Evolutionary conservation across 2,797 vertebrate genomes (phyloP).

Genomic region (Natrix natrix): DNA sequence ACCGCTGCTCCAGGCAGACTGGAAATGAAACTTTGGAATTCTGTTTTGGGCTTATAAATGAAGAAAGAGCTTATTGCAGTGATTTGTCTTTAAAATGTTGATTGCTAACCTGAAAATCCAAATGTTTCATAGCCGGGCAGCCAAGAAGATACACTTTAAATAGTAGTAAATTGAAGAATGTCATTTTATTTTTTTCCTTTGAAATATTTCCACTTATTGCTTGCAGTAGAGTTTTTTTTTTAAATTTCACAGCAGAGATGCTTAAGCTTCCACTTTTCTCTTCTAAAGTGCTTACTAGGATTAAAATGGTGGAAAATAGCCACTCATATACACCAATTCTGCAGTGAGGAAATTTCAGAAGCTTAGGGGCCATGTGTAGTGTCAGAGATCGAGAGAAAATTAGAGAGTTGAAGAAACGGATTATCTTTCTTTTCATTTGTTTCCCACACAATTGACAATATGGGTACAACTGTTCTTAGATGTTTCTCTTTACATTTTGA

Average conservation of each 20-base stretch:
- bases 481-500: background rate
- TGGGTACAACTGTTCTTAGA: background rate
- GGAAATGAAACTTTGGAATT: background rate
- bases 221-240: background rate
- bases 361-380: background rate
- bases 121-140: background rate
- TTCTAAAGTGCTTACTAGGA: background rate
- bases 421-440: background rate
- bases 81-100: background rate
- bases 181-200: background rate
- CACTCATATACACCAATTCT: background rate
- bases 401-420: background rate
- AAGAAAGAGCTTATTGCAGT: background rate
- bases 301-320: background rate
- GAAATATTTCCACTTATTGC: background rate
- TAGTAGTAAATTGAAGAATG: background rate
- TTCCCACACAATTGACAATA: background rate
- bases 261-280: background rate
- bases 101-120: background rate
- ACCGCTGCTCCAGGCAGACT: background rate
- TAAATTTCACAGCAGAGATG: background rate
- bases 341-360: background rate
- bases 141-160: background rate
- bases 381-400: background rate
- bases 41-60: background rate